Conservation (phyloP, 2,888 invertebrate species). For the Zelleria hepariella region DNA sequence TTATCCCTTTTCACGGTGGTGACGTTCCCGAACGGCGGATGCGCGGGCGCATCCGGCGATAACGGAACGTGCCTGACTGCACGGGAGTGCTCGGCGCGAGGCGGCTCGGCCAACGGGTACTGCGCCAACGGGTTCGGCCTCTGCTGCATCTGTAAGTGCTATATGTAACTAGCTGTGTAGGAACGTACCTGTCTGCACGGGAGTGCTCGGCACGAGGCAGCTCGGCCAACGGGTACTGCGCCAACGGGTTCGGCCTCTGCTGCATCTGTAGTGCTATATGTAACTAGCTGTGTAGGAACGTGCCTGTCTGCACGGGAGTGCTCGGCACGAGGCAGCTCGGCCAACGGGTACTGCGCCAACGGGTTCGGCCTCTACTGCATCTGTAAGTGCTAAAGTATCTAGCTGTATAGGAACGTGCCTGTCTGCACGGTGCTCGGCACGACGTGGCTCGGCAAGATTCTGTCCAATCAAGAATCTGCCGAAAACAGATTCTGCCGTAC, state of each 20-base stretch:
- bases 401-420: neutral
- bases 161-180: neutral
- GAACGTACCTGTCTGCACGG: neutral
- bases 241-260: constrained; percentile 82
- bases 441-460: no score
- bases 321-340: constrained; percentile 77
- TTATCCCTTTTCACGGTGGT: constrained; percentile 85
- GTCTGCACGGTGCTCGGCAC: constrained; percentile 64
- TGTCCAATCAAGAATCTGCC: no score
- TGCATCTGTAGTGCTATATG: constrained; percentile 76
- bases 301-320: constrained; percentile 47
- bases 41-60: constrained; percentile 82
- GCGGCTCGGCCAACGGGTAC: constrained; percentile 82
- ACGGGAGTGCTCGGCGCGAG: constrained; percentile 78
- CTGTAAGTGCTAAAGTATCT: constrained; percentile 62
- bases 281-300: neutral
- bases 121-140: constrained; percentile 85
- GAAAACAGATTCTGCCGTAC: constrained; percentile 88
- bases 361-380: constrained; percentile 84
- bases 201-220: constrained; percentile 79
- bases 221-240: constrained; percentile 83
- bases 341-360: constrained; percentile 84
- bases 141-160: constrained; percentile 80
- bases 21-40: constrained; percentile 82
- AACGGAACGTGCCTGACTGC: constrained; percentile 85